A percentile compares a stretch with the other conserved stretches of the same genome.
These are phyloP conservation scores for Ennomos erosarius DNA, from an alignment of 2,888 invertebrate genomes.

Conservation along the genomic window DNA sequence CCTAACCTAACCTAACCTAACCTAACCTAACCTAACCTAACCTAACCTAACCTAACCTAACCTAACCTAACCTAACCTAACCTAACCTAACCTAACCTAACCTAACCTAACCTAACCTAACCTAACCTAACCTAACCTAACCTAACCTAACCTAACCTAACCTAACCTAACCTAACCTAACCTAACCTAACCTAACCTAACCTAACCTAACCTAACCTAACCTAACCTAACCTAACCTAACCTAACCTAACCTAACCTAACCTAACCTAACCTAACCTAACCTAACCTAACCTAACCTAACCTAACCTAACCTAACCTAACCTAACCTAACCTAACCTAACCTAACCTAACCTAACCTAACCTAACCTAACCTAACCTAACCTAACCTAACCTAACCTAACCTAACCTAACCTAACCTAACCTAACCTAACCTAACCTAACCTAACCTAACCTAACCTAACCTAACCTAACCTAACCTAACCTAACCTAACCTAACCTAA, in stretches of 20 bases:
- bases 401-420: slow-evolving; percentile 1
- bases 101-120: slow-evolving; percentile 1
- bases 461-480: slow-evolving; percentile 5
- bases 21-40: slow-evolving; percentile 1
- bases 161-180: slow-evolving; percentile 1
- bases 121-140: slow-evolving; percentile 1
- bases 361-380: slow-evolving; percentile 1
- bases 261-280: slow-evolving; percentile 1
- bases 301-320: slow-evolving; percentile 1
- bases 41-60: slow-evolving; percentile 1
- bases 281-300: slow-evolving; percentile 1
- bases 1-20: slow-evolving; percentile 1
- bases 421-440: slow-evolving; percentile 1
- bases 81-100: slow-evolving; percentile 1
- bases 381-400: slow-evolving; percentile 1
- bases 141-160: slow-evolving; percentile 1
- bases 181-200: slow-evolving; percentile 1
- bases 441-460: slow-evolving; percentile 3
- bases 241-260: slow-evolving; percentile 1
- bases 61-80: slow-evolving; percentile 1
- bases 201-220: slow-evolving; percentile 1
- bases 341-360: slow-evolving; percentile 1
- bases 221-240: slow-evolving; percentile 1
- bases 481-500: slow-evolving; percentile 5
- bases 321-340: slow-evolving; percentile 1